Conservation (phyloP, 2,888 invertebrate species). For the Papilio elwesi region DNA sequence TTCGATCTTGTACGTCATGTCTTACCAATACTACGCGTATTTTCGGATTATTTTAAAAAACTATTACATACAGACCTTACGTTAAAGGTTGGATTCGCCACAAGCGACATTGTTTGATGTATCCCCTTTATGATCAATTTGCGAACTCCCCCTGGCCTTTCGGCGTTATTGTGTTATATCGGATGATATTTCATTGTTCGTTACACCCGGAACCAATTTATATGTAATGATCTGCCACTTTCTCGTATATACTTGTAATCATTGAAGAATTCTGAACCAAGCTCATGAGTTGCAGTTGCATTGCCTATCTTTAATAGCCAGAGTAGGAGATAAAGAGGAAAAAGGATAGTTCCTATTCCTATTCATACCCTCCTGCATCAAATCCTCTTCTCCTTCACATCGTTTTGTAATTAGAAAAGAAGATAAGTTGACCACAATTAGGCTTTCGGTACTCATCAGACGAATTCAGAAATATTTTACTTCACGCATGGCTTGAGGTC, state of each 20-base stretch:
- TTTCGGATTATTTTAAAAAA: background rate
- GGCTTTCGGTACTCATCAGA: too few relatives aligned
- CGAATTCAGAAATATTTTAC: too few relatives aligned
- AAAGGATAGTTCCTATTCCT: too few relatives aligned
- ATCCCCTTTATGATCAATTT: constrained; percentile 1
- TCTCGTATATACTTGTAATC: background rate
- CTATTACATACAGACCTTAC: background rate
- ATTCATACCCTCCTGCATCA: too few relatives aligned
- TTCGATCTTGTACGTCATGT: too few relatives aligned
- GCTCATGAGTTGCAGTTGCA: background rate
- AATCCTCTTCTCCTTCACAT: too few relatives aligned
- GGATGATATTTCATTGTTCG: background rate
- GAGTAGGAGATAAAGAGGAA: too few relatives aligned
- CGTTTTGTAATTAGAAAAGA: too few relatives aligned
- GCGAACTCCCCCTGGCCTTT: background rate
- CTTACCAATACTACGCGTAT: too few relatives aligned
- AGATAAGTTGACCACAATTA: too few relatives aligned
- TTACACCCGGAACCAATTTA: constrained; percentile 12
- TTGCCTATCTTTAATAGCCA: too few relatives aligned
- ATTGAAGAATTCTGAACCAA: background rate
- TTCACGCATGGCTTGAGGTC: too few relatives aligned
- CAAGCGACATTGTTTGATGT: constrained; percentile 9
- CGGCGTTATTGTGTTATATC: background rate
- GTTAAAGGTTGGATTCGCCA: background rate
- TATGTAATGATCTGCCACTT: background rate